Conservation (phyloP, 2,888 invertebrate genomes). For the Hirtodrosophila duncani region DNA sequence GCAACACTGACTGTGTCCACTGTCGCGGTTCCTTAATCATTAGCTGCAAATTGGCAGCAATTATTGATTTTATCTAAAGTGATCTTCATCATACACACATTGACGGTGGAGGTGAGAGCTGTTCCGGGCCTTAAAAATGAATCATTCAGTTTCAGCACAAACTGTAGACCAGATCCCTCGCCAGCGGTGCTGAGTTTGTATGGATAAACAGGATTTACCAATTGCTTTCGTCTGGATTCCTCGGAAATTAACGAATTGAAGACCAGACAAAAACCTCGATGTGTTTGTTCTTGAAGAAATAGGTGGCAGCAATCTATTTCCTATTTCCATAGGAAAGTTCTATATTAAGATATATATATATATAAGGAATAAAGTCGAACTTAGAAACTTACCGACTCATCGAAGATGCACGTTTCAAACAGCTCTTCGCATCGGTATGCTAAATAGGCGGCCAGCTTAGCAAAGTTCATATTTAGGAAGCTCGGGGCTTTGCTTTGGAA, state of each 20-base stretch:
- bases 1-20: constrained; percentile 52
- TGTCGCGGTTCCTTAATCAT: constrained; percentile 63
- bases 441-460: constrained; percentile 55
- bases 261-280: constrained; percentile 78
- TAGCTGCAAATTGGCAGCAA: constrained; percentile 37
- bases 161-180: constrained; percentile 70
- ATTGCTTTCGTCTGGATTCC: constrained; percentile 57
- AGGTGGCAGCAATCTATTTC: constrained; percentile 79
- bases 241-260: constrained; percentile 78
- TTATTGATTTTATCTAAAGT: too few species aligned
- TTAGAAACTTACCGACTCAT: too few species aligned
- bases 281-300: constrained; percentile 78
- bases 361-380: too few species aligned
- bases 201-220: constrained; percentile 61
- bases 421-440: constrained; percentile 77
- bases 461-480: constrained; percentile 49
- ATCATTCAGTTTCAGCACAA: constrained; percentile 46
- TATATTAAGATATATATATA: too few species aligned
- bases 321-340: too few species aligned
- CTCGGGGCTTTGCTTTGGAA: constrained; percentile 32
- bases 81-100: constrained; percentile 32
- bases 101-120: constrained; percentile 36
- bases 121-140: constrained; percentile 30
- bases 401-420: constrained; percentile 77
- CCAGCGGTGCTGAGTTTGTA: constrained; percentile 67